A percentile compares a stretch with the other conserved stretches of the same genome.
Conservation (phyloP, 2,888 invertebrate species). For the Micoletzkya japonica region DNA sequence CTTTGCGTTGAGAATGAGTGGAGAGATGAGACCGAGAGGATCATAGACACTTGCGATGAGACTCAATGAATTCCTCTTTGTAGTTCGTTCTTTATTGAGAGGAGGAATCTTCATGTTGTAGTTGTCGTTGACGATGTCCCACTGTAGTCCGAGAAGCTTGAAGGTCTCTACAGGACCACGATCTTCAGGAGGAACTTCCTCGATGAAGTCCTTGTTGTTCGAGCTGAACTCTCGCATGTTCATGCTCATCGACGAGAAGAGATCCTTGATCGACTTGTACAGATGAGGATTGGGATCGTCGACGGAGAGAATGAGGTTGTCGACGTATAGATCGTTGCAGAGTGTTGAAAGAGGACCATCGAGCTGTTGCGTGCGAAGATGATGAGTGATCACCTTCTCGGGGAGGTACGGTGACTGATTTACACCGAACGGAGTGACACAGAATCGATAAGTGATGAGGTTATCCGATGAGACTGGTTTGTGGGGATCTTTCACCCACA, state of each 20-base stretch:
- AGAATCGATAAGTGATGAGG: slow-evolving; percentile 34
- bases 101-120: not conserved
- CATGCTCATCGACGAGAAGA: not conserved
- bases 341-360: too few relatives aligned
- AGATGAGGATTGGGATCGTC: not conserved
- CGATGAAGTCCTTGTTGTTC: not conserved
- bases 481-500: slow-evolving; percentile 38
- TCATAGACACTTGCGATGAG: not conserved
- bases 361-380: slow-evolving; percentile 7
- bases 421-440: slow-evolving; percentile 39
- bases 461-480: slow-evolving; percentile 32
- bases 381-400: slow-evolving; percentile 31
- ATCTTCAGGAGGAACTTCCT: not conserved
- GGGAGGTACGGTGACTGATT: slow-evolving; percentile 31
- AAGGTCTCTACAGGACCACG: not conserved
- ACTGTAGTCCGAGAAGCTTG: not conserved
- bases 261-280: not conserved
- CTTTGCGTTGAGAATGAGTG: not conserved
- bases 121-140: not conserved
- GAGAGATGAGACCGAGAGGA: not conserved
- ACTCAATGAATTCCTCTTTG: not conserved
- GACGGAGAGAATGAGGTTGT: not conserved
- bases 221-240: not conserved
- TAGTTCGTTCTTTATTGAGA: not conserved
- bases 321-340: not conserved